Conservation (phyloP, 2,113 vertebrate species). For the Psittacula cyanocephala region DNA sequence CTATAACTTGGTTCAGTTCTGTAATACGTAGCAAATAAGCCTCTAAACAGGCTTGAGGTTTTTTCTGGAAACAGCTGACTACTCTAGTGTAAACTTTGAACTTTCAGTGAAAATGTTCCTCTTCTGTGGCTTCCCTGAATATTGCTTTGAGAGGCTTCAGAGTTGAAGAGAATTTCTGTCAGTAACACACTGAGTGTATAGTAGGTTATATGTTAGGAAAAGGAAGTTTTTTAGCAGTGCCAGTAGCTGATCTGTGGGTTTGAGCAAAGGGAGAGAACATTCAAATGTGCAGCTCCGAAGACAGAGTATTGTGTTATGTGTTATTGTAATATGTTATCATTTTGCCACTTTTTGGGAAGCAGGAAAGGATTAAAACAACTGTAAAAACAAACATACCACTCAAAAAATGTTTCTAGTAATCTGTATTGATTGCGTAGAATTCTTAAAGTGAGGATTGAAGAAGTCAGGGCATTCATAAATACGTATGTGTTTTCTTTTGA, state of each 20-base stretch:
- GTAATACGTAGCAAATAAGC: neutral
- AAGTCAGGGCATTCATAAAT: neutral
- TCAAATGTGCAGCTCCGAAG: neutral
- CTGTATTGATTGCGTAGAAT: neutral
- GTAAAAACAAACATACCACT: neutral
- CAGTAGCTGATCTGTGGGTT: neutral
- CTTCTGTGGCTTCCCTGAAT: neutral
- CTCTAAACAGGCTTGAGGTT: neutral
- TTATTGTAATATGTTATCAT: neutral
- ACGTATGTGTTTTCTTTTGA: neutral
- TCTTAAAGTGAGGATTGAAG: neutral
- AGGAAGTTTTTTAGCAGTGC: neutral
- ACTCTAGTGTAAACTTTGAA: neutral
- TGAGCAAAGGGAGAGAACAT: neutral
- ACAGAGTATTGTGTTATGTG: neutral
- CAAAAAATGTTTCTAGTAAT: neutral
- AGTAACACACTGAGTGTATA: neutral
- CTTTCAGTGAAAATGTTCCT: neutral
- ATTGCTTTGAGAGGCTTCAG: neutral
- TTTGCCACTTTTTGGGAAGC: neutral
- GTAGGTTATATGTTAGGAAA: constrained; percentile 14
- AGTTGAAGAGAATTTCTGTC: neutral
- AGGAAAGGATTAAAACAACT: neutral
- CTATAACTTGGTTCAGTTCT: neutral
- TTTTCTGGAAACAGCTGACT: neutral